A percentile compares a stretch with the other conserved stretches of the same genome.
These are phyloP conservation scores for Caenorhabditis doughertyi DNA, from an alignment of 2,888 invertebrate genomes.

Conservation along the genomic window DNA sequence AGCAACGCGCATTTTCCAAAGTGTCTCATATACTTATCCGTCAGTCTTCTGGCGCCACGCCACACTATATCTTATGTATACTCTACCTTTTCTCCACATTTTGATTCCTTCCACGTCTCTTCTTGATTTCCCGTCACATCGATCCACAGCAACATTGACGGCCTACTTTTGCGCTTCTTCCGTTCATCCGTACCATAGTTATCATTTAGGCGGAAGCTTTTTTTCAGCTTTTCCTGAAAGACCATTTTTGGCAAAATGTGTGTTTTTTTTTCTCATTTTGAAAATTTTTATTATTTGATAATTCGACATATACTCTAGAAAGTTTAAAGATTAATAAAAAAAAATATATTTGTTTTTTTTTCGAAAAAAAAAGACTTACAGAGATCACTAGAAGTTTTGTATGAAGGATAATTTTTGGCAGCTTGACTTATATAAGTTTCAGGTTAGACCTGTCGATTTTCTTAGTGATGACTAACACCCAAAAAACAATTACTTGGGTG, in stretches of 20 bases:
- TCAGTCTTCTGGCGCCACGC: slow-evolving; percentile 62
- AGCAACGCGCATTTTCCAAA: slow-evolving; percentile 62
- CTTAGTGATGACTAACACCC: too few species aligned
- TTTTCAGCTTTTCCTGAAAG: background rate
- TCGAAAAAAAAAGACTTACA: too few species aligned
- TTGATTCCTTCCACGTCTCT: slow-evolving; percentile 9
- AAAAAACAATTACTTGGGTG: background rate
- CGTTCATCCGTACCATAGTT: slow-evolving; percentile 45
- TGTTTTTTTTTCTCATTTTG: too few species aligned
- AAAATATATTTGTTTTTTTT: too few species aligned
- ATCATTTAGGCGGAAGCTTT: background rate
- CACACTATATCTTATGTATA: slow-evolving; percentile 63
- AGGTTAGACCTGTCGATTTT: too few species aligned
- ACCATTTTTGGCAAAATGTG: too few species aligned
- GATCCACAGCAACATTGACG: slow-evolving; percentile 34
- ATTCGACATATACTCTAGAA: too few species aligned
- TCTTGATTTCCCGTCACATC: slow-evolving; percentile 30
- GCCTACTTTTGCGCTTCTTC: slow-evolving; percentile 58
- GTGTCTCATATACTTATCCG: slow-evolving; percentile 65
- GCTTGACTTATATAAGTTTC: too few species aligned
- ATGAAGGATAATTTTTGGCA: too few species aligned
- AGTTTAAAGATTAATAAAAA: too few species aligned
- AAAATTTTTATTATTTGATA: too few species aligned
- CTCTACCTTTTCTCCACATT: slow-evolving; percentile 49
- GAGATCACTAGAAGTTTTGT: too few species aligned